These are phyloP conservation scores for Psilopogon haemacephalus DNA, from an alignment of 2,113 vertebrate genomes.

Conservation along the genomic window DNA sequence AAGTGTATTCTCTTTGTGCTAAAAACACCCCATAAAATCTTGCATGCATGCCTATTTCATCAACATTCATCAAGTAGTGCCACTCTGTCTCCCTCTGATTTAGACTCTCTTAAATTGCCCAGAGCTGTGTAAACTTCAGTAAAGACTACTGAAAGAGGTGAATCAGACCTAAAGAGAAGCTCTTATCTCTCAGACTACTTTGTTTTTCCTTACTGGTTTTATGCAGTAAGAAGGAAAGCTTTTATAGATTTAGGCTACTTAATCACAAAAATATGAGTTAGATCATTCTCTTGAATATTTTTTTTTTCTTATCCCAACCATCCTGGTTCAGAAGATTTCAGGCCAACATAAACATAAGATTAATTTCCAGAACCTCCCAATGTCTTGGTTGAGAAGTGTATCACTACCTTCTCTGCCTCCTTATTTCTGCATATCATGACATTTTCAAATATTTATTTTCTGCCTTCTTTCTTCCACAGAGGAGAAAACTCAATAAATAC, in stretches of 20 bases:
- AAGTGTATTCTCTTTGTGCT: background rate
- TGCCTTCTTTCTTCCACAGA: background rate
- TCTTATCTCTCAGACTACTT: background rate
- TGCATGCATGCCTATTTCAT: background rate
- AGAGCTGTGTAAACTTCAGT: background rate
- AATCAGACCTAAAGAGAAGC: background rate
- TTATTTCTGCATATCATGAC: background rate
- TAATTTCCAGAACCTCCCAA: background rate
- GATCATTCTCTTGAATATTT: background rate
- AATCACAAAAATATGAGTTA: background rate
- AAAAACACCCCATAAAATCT: background rate
- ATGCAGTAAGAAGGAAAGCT: background rate
- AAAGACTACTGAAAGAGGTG: background rate
- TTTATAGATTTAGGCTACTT: background rate
- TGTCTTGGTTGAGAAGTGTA: background rate
- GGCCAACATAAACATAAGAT: background rate
- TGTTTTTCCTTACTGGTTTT: background rate
- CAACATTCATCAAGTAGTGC: background rate
- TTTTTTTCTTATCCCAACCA: background rate
- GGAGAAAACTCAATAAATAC: background rate
- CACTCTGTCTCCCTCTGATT: background rate
- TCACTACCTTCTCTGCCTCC: background rate
- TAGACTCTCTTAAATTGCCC: background rate
- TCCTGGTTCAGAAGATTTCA: background rate
- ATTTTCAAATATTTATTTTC: background rate